Conservation (phyloP, 2,888 invertebrate species). For the Tachina lurida region DNA sequence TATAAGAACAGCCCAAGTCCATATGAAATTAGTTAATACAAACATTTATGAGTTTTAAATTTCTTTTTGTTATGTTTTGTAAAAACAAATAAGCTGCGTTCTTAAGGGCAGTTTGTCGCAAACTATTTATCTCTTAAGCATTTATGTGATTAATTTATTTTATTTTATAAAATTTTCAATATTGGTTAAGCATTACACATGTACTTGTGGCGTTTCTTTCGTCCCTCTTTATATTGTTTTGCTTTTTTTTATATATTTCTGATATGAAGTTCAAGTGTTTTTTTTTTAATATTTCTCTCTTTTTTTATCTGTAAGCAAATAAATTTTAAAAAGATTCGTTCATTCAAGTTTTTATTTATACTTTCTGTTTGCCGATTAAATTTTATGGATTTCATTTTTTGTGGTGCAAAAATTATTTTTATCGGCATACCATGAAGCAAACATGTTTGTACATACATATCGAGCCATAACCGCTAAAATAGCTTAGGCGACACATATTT, state of each 20-base stretch:
- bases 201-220: background rate
- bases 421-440: background rate
- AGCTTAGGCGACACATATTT: too few species aligned
- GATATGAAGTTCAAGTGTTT: slow-evolving; percentile 23
- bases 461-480: too few species aligned
- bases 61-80: background rate
- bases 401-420: background rate
- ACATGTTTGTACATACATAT: too few species aligned
- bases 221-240: background rate
- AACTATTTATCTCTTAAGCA: slow-evolving; percentile 47
- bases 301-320: slow-evolving; percentile 42
- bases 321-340: background rate
- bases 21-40: background rate
- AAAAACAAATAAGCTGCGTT: background rate
- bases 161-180: background rate
- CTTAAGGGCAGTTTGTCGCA: background rate
- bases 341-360: background rate
- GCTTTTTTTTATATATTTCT: background rate
- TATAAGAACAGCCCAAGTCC: slow-evolving; percentile 12
- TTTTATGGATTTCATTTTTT: background rate
- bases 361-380: background rate
- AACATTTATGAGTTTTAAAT: slow-evolving; percentile 37
- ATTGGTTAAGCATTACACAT: too few species aligned
- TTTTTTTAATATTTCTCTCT: background rate
- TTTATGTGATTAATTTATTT: background rate